Evolutionary conservation across 2,797 vertebrate species (phyloP).

Genomic region (Hippoglossus hippoglossus): DNA sequence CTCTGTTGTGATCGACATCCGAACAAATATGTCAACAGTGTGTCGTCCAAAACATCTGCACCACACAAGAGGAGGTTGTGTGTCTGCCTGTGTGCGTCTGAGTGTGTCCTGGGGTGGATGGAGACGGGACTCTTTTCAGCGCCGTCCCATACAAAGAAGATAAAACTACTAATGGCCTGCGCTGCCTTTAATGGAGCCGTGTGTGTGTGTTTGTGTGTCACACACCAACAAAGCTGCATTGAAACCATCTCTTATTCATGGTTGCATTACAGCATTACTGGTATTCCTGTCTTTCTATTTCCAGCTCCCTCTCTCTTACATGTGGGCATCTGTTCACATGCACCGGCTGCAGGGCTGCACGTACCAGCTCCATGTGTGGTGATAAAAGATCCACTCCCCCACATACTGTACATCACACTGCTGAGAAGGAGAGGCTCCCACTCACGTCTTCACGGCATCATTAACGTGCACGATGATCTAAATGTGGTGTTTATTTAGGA

Average conservation of each 20-base stretch:
- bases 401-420: not conserved
- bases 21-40: conserved; percentile 11
- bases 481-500: too few species aligned
- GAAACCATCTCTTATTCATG: conserved; percentile 72
- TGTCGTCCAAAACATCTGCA: conserved; percentile 53
- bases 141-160: conserved; percentile 67
- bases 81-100: conserved; percentile 20
- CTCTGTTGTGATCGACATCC: conserved; percentile 21
- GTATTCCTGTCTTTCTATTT: conserved; percentile 58
- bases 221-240: conserved; percentile 66
- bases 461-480: too few species aligned
- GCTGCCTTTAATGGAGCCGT: conserved; percentile 71
- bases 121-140: conserved; percentile 45
- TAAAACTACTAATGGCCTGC: conserved; percentile 74
- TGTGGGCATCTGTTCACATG: conserved; percentile 52
- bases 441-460: too few species aligned
- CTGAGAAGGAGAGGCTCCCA: too few species aligned
- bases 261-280: conserved; percentile 47
- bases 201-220: conserved; percentile 21
- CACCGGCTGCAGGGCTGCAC: conserved; percentile 20
- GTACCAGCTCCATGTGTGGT: not conserved
- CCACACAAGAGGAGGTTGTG: conserved; percentile 10
- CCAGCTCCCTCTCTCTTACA: conserved; percentile 45
- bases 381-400: conserved; percentile 21
- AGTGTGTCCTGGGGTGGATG: conserved; percentile 14